phyloP scores from a whole-genome alignment of 2,113 vertebrate species.

The Tragelaphus strepsiceros region DNA sequence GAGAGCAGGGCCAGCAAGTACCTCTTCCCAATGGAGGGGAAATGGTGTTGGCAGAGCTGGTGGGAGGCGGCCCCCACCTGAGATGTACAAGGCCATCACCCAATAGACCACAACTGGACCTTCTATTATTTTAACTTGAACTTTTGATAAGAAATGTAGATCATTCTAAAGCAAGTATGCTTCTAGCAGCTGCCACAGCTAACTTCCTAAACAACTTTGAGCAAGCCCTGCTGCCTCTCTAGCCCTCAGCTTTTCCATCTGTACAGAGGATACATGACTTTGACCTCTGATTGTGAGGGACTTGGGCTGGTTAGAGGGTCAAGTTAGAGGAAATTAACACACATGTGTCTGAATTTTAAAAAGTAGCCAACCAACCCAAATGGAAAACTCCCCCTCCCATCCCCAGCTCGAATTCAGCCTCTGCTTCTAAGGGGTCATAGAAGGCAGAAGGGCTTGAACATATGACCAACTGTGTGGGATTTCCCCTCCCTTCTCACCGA shows the following conservation, averaged over 20 bases:
- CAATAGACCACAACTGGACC: neutral
- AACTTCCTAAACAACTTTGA: neutral
- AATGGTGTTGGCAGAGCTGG: neutral
- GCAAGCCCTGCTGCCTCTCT: rapidly evolving
- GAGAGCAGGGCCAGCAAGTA: neutral
- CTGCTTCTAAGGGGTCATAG: neutral
- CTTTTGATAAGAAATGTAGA: neutral
- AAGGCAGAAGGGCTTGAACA: neutral
- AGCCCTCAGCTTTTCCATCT: neutral
- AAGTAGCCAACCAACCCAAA: too few relatives aligned
- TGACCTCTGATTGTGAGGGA: too few relatives aligned
- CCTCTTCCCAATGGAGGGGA: neutral
- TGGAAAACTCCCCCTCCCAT: rapidly evolving
- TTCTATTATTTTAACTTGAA: neutral
- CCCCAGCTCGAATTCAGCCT: rapidly evolving
- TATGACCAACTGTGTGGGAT: neutral
- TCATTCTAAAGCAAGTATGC: neutral
- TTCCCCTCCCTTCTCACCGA: neutral
- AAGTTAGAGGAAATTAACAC: rapidly evolving
- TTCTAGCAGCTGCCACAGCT: rapidly evolving
- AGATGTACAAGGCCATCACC: neutral
- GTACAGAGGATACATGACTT: rapidly evolving
- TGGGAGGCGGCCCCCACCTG: neutral
- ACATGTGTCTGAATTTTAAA: neutral
- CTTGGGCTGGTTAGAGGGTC: neutral